A percentile compares a stretch with the other conserved stretches of the same genome.
phyloP scores from a whole-genome alignment of 1,140 invertebrate species.

The Temnothorax longispinosus region DNA sequence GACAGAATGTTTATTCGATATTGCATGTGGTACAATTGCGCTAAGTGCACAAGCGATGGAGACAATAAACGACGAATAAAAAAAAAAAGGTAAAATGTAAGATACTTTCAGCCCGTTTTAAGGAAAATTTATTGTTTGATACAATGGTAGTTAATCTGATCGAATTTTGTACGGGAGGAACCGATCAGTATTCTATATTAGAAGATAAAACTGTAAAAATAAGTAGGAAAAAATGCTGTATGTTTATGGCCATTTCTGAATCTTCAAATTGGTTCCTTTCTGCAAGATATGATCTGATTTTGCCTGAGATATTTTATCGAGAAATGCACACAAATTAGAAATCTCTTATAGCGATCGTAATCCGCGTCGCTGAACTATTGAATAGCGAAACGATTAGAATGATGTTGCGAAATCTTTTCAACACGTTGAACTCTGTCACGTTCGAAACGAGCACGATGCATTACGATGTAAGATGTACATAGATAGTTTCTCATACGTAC shows the following conservation, averaged over 20 bases:
- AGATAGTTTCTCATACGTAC: conserved; percentile 64
- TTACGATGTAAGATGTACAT: conserved; percentile 63
- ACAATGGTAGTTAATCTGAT: conserved; percentile 11
- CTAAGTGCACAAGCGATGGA: conserved; percentile 60
- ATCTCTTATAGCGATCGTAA: conserved; percentile 45
- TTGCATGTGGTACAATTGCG: conserved; percentile 37
- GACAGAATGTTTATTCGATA: conserved; percentile 39
- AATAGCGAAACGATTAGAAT: conserved; percentile 40
- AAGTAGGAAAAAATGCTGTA: neutral
- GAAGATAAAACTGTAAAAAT: conserved; percentile 29
- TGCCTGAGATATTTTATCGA: neutral
- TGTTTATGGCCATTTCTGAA: neutral
- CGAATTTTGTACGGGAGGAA: conserved; percentile 28
- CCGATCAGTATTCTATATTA: conserved; percentile 54
- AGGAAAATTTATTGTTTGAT: conserved; percentile 52
- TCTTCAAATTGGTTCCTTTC: conserved; percentile 6
- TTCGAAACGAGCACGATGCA: conserved; percentile 67
- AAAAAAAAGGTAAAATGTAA: conserved; percentile 55
- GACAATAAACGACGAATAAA: conserved; percentile 67
- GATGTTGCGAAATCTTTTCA: conserved; percentile 45
- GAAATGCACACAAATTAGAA: conserved; percentile 8
- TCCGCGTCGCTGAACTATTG: conserved; percentile 41
- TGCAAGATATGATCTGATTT: conserved; percentile 24
- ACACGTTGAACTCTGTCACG: conserved; percentile 57
- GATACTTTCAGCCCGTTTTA: conserved; percentile 36